Evolutionary conservation across 2,888 invertebrate species (phyloP).

Genomic region (Oscheius sp.): DNA sequence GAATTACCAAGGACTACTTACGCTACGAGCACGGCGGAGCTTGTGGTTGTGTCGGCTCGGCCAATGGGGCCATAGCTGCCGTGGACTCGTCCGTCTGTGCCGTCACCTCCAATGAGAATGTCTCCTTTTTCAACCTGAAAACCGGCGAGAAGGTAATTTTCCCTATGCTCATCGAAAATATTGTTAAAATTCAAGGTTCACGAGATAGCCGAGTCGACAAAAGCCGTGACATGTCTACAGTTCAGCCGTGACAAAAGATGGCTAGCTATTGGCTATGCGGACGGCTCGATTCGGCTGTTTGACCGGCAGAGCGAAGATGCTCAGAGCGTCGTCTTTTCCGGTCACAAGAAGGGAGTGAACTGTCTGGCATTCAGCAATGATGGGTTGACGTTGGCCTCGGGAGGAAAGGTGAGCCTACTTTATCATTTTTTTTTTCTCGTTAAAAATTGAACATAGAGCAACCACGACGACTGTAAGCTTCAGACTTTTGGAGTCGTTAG

Average conservation of each 20-base stretch:
- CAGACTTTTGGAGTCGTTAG: too few relatives aligned
- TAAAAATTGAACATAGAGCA: too few relatives aligned
- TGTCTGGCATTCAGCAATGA: conserved; percentile 85
- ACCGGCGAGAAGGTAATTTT: conserved; percentile 82
- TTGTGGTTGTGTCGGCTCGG: conserved; percentile 86
- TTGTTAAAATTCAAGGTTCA: conserved; percentile 44
- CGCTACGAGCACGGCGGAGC: conserved; percentile 86
- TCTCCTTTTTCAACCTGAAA: conserved; percentile 92
- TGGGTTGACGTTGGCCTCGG: conserved; percentile 88
- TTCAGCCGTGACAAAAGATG: conserved; percentile 83
- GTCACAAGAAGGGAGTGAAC: conserved; percentile 88
- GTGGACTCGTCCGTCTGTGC: conserved; percentile 85
- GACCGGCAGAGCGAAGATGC: conserved; percentile 75
- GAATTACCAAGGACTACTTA: conserved; percentile 87
- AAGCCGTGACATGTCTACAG: conserved; percentile 83
- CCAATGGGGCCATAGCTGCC: conserved; percentile 84
- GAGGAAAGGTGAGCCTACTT: conserved; percentile 81
- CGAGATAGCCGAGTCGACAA: conserved; percentile 75
- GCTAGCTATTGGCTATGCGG: conserved; percentile 90
- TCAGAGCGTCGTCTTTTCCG: conserved; percentile 81
- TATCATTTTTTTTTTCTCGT: neutral
- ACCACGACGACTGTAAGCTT: too few relatives aligned
- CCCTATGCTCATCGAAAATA: neutral
- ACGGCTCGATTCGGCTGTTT: conserved; percentile 80
- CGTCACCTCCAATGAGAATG: conserved; percentile 92